phyloP scores from a whole-genome alignment of 2,113 vertebrate species.

The Myiopsitta monachus region DNA sequence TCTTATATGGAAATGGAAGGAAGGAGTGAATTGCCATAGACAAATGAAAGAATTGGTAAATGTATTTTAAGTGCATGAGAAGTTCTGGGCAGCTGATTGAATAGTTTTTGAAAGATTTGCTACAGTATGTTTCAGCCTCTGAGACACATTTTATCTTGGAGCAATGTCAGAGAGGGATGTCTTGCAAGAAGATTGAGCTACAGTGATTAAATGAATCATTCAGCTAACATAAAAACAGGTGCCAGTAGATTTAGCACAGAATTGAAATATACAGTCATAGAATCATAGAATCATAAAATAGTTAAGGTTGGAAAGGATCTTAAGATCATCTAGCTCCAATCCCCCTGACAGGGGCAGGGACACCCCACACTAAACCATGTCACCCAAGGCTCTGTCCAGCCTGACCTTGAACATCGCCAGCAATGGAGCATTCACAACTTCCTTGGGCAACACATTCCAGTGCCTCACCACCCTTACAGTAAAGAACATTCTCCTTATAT shows the following conservation, averaged over 20 bases:
- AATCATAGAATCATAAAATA: too few species aligned
- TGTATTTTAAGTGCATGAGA: neutral
- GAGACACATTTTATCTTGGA: conserved; percentile 59
- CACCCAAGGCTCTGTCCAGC: too few species aligned
- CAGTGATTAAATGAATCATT: conserved; percentile 68
- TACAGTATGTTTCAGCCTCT: conserved; percentile 39
- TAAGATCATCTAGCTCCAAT: too few species aligned
- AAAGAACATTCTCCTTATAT: too few species aligned
- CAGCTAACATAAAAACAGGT: conserved; percentile 47
- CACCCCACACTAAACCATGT: too few species aligned
- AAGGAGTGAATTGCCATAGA: neutral
- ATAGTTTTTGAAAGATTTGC: conserved; percentile 66
- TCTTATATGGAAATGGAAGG: neutral
- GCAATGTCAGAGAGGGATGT: conserved; percentile 73
- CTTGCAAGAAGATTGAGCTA: conserved; percentile 67
- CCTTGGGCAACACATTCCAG: too few species aligned
- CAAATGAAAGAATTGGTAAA: neutral
- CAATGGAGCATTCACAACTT: too few species aligned
- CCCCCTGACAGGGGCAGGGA: too few species aligned
- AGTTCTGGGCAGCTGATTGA: conserved; percentile 47
- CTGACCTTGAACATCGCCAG: too few species aligned
- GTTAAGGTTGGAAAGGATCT: too few species aligned
- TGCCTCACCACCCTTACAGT: too few species aligned
- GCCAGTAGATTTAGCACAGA: conserved; percentile 25
- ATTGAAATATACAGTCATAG: neutral